Evolutionary conservation across 2,113 vertebrate genomes (phyloP).

Genomic region (Psittacara wagleri): DNA sequence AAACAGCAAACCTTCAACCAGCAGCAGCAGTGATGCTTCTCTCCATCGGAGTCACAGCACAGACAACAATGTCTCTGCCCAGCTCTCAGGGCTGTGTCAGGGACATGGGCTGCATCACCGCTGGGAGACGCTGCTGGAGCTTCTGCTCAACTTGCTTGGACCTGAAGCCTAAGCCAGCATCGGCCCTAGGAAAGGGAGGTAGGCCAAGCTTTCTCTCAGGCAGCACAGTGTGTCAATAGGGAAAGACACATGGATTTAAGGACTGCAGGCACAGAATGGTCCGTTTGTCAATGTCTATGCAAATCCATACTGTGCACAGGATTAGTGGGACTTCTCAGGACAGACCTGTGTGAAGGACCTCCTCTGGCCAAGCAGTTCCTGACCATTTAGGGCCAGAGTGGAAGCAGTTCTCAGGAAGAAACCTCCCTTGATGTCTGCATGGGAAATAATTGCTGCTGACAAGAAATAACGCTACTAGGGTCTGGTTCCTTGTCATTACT

Average conservation of each 20-base stretch:
- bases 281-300: neutral
- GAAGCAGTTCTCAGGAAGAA: neutral
- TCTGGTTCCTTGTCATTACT: neutral
- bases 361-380: neutral
- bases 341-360: fast-evolving
- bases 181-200: neutral
- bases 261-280: neutral
- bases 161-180: neutral
- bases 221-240: neutral
- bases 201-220: neutral
- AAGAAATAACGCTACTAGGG: neutral
- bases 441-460: neutral
- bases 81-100: neutral
- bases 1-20: neutral
- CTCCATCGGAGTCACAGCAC: fast-evolving
- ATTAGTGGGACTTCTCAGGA: neutral
- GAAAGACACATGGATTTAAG: neutral
- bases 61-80: neutral
- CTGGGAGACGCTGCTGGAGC: neutral
- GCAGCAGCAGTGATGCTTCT: neutral
- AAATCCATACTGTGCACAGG: neutral
- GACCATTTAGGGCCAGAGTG: neutral
- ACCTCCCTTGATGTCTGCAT: neutral
- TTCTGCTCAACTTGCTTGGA: neutral
- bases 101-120: fast-evolving